These are phyloP conservation scores for Stegodyphus dumicola DNA, from an alignment of 1,140 invertebrate genomes.

Conservation along the genomic window DNA sequence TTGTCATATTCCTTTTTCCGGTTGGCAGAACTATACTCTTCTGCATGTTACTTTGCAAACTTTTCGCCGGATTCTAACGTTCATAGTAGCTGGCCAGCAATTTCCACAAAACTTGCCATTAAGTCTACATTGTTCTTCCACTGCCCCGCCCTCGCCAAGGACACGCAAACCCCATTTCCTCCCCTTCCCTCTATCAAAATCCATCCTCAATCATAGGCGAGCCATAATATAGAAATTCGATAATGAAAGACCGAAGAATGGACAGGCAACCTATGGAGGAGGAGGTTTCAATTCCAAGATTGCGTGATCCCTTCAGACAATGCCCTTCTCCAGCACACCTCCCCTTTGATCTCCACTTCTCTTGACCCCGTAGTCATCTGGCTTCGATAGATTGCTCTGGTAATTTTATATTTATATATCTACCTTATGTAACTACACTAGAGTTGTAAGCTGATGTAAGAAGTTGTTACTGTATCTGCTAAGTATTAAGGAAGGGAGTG, in stretches of 20 bases:
- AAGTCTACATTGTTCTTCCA: too few relatives aligned
- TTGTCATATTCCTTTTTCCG: too few relatives aligned
- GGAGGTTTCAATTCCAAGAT: slow-evolving; percentile 56
- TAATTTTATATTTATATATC: too few relatives aligned
- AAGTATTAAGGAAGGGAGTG: too few relatives aligned
- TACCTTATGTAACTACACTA: too few relatives aligned
- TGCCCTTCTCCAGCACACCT: neutral
- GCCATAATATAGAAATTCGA: slow-evolving; percentile 56
- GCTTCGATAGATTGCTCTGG: too few relatives aligned
- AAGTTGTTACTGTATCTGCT: too few relatives aligned
- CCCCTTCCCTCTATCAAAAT: neutral
- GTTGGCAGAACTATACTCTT: too few relatives aligned
- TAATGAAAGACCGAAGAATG: slow-evolving; percentile 39
- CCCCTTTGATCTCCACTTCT: neutral
- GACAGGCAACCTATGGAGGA: neutral
- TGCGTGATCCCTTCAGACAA: slow-evolving; percentile 25
- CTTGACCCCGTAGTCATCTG: too few relatives aligned
- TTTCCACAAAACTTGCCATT: neutral
- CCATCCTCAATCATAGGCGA: slow-evolving; percentile 13
- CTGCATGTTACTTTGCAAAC: neutral
- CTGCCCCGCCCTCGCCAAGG: neutral
- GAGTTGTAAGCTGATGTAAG: too few relatives aligned
- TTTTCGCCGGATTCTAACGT: neutral
- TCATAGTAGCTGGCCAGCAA: neutral
- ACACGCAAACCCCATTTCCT: slow-evolving; percentile 6